phyloP scores from a whole-genome alignment of 2,888 invertebrate species.

The Gisinianus flammeolus region DNA sequence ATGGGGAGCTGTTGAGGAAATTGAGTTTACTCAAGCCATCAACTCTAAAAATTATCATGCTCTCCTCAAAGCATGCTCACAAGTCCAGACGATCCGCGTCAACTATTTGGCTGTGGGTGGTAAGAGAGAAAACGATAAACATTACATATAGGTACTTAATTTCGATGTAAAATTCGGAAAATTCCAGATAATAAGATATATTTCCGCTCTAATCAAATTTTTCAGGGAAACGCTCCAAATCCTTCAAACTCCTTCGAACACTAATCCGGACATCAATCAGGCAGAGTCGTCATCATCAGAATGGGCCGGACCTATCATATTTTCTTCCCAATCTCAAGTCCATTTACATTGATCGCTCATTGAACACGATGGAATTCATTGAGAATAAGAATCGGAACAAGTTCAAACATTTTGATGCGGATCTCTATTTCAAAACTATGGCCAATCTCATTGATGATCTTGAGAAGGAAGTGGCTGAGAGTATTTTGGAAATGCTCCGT shows the following conservation, averaged over 20 bases:
- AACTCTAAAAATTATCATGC: constrained; percentile 15
- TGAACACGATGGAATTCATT: constrained; percentile 3
- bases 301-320: constrained; percentile 1
- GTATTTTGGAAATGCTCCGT: constrained; percentile 9
- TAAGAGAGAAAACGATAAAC: background rate
- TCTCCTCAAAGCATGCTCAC: constrained; percentile 9
- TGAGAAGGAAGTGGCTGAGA: constrained; percentile 26
- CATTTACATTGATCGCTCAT: constrained; percentile 6
- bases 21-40: constrained; percentile 19
- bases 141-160: too few species aligned
- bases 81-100: background rate
- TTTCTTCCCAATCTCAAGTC: constrained; percentile 14
- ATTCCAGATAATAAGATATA: too few species aligned
- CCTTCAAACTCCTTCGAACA: too few species aligned
- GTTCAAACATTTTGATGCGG: constrained; percentile 30
- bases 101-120: constrained; percentile 30
- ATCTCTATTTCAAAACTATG: constrained; percentile 31
- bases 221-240: too few species aligned
- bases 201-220: too few species aligned
- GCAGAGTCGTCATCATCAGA: too few species aligned
- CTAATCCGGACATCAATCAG: too few species aligned
- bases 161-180: too few species aligned
- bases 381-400: background rate
- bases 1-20: constrained; percentile 19
- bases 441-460: background rate